phyloP scores from a whole-genome alignment of 2,888 invertebrate genomes.

The Rotaria magnacalcarata region DNA sequence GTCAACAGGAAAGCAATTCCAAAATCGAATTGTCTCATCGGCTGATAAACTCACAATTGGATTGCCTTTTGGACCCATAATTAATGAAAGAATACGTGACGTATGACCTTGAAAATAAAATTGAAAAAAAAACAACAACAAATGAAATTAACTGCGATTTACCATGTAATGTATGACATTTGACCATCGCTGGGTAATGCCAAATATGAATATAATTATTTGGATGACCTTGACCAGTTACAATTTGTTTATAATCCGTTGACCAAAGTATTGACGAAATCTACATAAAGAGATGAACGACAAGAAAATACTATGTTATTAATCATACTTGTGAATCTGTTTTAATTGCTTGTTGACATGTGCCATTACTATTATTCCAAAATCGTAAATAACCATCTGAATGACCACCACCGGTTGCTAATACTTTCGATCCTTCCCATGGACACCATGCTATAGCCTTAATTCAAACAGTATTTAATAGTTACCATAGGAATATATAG shows the following conservation, averaged over 20 bases:
- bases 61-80: slow-evolving; percentile 86
- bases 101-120: slow-evolving; percentile 66
- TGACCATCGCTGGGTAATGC: slow-evolving; percentile 87
- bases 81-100: slow-evolving; percentile 79
- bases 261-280: slow-evolving; percentile 89
- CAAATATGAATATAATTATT: slow-evolving; percentile 89
- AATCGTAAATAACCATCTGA: slow-evolving; percentile 73
- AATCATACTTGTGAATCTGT: slow-evolving; percentile 32
- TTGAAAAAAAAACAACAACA: slow-evolving; percentile 49
- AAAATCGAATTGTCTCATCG: slow-evolving; percentile 87
- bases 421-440: slow-evolving; percentile 74
- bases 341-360: slow-evolving; percentile 14
- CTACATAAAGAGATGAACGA: slow-evolving; percentile 61
- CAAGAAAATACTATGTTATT: slow-evolving; percentile 68
- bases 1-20: slow-evolving; percentile 76
- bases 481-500: too few species aligned
- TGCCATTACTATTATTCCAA: slow-evolving; percentile 65
- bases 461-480: neutral
- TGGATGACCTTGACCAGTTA: slow-evolving; percentile 90
- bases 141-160: neutral
- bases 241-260: slow-evolving; percentile 81
- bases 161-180: slow-evolving; percentile 61
- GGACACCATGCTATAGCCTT: slow-evolving; percentile 87
- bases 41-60: slow-evolving; percentile 88
- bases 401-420: slow-evolving; percentile 92